A percentile compares a stretch with the other conserved stretches of the same genome.
phyloP scores from a whole-genome alignment of 2,888 invertebrate genomes.

The Caenorhabditis auriculariae region DNA sequence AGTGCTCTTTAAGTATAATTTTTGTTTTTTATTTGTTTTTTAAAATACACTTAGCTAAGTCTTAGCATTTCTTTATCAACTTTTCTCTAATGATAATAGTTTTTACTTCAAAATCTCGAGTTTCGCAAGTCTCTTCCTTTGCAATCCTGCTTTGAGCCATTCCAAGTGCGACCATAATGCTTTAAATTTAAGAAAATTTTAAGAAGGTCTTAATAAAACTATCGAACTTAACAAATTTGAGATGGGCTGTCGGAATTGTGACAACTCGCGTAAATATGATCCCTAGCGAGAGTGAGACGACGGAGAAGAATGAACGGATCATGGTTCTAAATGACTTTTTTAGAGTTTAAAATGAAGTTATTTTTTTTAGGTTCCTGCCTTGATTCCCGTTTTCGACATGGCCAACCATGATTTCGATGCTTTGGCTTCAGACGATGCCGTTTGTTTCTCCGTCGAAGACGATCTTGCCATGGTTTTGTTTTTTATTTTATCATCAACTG shows the following conservation, averaged over 20 bases:
- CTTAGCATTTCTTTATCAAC: no score
- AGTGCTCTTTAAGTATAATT: no score
- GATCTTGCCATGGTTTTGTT: slow-evolving; percentile 27
- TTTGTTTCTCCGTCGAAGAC: slow-evolving; percentile 32
- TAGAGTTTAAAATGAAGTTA: slow-evolving; percentile 4
- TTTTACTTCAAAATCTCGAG: no score
- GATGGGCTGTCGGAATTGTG: slow-evolving; percentile 57
- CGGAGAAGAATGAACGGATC: slow-evolving; percentile 11
- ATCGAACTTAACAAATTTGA: not conserved
- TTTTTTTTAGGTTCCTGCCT: slow-evolving; percentile 43
- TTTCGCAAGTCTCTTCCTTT: no score
- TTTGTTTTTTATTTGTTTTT: no score
- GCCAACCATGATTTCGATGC: slow-evolving; percentile 74
- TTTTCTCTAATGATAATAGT: no score
- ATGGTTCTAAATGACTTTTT: slow-evolving; percentile 16
- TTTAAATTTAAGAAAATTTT: not conserved
- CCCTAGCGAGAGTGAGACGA: slow-evolving; percentile 31
- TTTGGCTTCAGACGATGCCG: slow-evolving; percentile 69
- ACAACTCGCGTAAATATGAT: slow-evolving; percentile 57
- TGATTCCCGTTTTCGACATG: slow-evolving; percentile 61
- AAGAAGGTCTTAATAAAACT: not conserved
- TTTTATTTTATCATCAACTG: no score
- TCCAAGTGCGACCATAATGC: no score
- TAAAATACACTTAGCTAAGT: no score
- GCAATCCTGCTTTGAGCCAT: no score